Base-by-base conservation (phyloP, 2,797 vertebrate genomes). In the Liparis tanakae region DNA sequence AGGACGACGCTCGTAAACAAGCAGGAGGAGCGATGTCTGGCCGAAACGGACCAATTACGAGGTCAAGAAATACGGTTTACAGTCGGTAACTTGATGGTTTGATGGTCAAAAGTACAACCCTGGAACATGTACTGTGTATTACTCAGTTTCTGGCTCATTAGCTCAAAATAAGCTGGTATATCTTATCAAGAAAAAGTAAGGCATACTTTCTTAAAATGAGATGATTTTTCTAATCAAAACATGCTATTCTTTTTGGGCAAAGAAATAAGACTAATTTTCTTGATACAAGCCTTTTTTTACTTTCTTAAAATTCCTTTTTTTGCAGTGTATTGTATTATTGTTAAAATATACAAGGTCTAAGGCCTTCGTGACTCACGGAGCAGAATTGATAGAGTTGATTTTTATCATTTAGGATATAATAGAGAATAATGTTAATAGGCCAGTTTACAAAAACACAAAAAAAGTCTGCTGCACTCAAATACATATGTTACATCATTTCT, bases 1-100 rank as follows among this genome's bases (percentile, higher is more conserved):
- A 70, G 17, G 69, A 70, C 67, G 74, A 53, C 63, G 55, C 41
- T 41, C 55, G 50, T 54, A 56, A 79, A 78, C 43, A 74, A 70
- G 70, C 41, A 59, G 61, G 76, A 51, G 25, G 76, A 55, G n/a
- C 5, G 44, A 12, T 39, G 41, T 58, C 34, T 81, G 10, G 14
- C 10, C 22, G 10, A 78, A 72, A 76, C 43, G 60, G 7, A 55
- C 36, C 25, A 56, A 70, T 72, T 54, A 18, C 57, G n/a, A 68
- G 59, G 61, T 75, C 37, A 62, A 67, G 4, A 56, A 41, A 34
- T 15, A 25, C 58, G 36, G 50, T 51, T 25, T 58, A 36, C 68
- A 55, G 37, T 55, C 46, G 48, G 68, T 41, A 56, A 55, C 56
- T 57, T 60, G 20, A 33, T 36, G 39, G 56, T 80, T 70, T 8